Base-by-base conservation (phyloP, 2,797 vertebrate species). In the Gastrophryne carolinensis region DNA sequence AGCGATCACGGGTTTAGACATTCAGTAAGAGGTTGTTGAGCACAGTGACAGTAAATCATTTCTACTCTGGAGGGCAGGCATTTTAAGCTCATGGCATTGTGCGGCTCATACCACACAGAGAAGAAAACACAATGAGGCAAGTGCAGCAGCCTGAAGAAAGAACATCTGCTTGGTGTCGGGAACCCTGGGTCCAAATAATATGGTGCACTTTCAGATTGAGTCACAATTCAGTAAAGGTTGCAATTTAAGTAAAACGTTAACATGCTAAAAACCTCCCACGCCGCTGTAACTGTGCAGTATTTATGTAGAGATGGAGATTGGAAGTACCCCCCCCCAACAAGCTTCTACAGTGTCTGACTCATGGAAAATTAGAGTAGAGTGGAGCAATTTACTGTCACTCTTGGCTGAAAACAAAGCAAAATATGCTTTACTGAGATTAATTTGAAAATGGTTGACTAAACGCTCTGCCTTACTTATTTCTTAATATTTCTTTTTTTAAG, bases 221-320 rank as follows among this genome's bases (percentile, higher is more conserved):
- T 71, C 67, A 71, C 74, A 53, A 54, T 41, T 70, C 47, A 63
- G 70, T 67, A 34, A 57, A 56, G 61, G 47, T 54, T 54, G 30
- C 75, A 77, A 77, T 71, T 72, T 57, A 64, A 77, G 72, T 57
- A 65, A 65, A 58, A 71, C 67, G 65, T 77, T 77, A 71, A 77
- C 75, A 72, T 77, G 75, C 67, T 71, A 44, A 72, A 77, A 65
- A 57, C 60, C 67, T 29, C 75, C 75, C 67, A 77, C 67, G 39
- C 47, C 75, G 27, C 30, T 35, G 30, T 57, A 71, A 77, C 67
- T 64, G 60, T 39, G 62, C 75, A 77, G 64, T 77, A 77, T 77
- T 71, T 77, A 77, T 77, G 60, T 24, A n/a, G 32, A 71, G 58
- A 71, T 24, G 23, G 32, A 71, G 58, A 71, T 29, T 69, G 52